A percentile compares a stretch with the other conserved stretches of the same genome.
These are phyloP conservation scores for Agrochola lota DNA, from an alignment of 2,888 invertebrate species.

Conservation along the genomic window DNA sequence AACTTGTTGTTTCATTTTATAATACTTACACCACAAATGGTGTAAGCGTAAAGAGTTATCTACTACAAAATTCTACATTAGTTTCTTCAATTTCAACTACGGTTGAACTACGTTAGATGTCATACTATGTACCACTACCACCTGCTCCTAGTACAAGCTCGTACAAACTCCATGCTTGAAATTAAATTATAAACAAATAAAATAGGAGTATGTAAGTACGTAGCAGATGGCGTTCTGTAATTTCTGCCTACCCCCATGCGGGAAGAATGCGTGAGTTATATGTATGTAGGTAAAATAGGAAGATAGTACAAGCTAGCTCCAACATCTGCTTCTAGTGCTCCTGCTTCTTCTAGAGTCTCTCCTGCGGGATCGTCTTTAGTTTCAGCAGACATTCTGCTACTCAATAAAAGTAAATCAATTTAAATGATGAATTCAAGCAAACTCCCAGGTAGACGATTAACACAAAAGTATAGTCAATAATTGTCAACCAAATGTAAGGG, in stretches of 20 bases:
- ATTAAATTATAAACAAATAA: no score
- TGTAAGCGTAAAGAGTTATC: neutral
- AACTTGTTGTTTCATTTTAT: neutral
- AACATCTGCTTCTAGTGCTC: constrained; percentile 85
- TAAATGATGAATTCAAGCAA: neutral
- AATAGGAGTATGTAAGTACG: neutral
- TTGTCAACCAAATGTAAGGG: neutral
- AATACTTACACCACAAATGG: neutral
- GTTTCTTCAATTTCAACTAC: neutral
- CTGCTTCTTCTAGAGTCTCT: constrained; percentile 84
- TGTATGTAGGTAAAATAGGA: neutral
- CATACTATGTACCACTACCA: neutral
- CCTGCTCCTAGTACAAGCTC: neutral
- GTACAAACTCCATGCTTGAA: neutral
- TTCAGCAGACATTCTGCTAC: constrained; percentile 60
- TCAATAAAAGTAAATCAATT: neutral
- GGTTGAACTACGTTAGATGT: constrained; percentile 2
- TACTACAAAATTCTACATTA: neutral
- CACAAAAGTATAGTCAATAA: neutral
- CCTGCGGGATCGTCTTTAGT: constrained; percentile 63
- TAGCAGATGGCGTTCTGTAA: neutral
- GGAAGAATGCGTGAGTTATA: neutral
- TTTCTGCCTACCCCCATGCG: neutral
- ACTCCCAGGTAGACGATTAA: neutral
- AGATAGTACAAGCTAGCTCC: constrained; percentile 72